These are phyloP conservation scores for Caenorhabditis virilis DNA, from an alignment of 2,888 invertebrate species.

Conservation along the genomic window DNA sequence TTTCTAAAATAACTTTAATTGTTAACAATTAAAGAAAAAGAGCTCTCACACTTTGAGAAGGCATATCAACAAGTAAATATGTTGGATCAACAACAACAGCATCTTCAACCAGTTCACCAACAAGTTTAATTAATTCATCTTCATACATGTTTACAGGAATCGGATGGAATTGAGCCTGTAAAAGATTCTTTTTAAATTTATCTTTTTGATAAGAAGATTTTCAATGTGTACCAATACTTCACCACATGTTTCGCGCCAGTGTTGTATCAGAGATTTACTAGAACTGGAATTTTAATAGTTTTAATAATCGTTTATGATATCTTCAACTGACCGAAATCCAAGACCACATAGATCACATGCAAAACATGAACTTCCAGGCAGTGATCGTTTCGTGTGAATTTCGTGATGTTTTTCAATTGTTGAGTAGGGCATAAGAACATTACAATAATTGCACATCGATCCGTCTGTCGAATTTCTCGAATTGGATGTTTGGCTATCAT, in stretches of 20 bases:
- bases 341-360: constrained; percentile 5
- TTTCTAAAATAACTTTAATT: neutral
- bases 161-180: neutral
- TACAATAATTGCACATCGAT: neutral
- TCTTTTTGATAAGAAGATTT: neutral
- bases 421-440: neutral
- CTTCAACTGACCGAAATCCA: constrained; percentile 1
- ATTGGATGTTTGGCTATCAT: neutral
- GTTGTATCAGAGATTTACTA: neutral
- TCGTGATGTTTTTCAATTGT: neutral
- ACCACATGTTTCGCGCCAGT: neutral
- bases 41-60: no score
- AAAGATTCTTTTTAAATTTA: neutral
- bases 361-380: constrained; percentile 10
- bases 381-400: neutral
- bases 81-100: no score
- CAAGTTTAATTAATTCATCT: no score
- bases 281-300: neutral
- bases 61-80: no score
- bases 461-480: neutral
- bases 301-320: neutral
- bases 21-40: neutral
- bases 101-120: no score
- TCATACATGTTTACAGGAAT: no score
- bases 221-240: neutral